phyloP scores from a whole-genome alignment of 1,140 invertebrate species.

The Zaprionus ornatus region DNA sequence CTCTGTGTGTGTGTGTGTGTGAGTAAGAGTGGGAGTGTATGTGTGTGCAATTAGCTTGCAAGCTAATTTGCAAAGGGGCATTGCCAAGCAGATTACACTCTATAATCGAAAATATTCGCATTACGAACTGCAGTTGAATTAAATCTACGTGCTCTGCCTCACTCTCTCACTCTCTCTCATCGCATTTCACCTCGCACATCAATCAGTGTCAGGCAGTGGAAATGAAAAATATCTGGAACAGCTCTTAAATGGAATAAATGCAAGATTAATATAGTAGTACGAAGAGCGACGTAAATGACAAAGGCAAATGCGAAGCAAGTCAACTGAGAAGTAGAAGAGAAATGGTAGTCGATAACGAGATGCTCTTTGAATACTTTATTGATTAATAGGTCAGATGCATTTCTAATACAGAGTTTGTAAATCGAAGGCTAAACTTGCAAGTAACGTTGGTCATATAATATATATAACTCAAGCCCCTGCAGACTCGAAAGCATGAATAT shows the following conservation, averaged over 20 bases:
- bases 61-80: constrained; percentile 15
- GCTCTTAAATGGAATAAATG: constrained; percentile 23
- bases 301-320: constrained; percentile 26
- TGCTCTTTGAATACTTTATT: constrained; percentile 4
- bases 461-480: too few species aligned
- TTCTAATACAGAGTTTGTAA: too few species aligned
- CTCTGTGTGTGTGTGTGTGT: not conserved
- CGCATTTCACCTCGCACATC: constrained; percentile 23
- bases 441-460: too few species aligned
- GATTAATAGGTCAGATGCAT: not conserved
- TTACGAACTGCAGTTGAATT: constrained; percentile 22
- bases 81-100: constrained; percentile 14
- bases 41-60: constrained; percentile 22
- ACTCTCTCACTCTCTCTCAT: not conserved
- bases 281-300: not conserved
- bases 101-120: constrained; percentile 4
- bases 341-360: not conserved
- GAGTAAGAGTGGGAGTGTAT: not conserved
- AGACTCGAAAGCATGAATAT: too few species aligned
- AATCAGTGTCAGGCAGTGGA: constrained; percentile 34
- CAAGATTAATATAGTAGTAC: constrained; percentile 52
- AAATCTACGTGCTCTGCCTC: not conserved
- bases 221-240: constrained; percentile 7
- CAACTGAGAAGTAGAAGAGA: constrained; percentile 1
- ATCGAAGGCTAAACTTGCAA: too few species aligned